Evolutionary conservation across 2,888 invertebrate genomes (phyloP), one percentile per base, ranked within the genome.

Genomic region (Lymantria monacha): DNA sequence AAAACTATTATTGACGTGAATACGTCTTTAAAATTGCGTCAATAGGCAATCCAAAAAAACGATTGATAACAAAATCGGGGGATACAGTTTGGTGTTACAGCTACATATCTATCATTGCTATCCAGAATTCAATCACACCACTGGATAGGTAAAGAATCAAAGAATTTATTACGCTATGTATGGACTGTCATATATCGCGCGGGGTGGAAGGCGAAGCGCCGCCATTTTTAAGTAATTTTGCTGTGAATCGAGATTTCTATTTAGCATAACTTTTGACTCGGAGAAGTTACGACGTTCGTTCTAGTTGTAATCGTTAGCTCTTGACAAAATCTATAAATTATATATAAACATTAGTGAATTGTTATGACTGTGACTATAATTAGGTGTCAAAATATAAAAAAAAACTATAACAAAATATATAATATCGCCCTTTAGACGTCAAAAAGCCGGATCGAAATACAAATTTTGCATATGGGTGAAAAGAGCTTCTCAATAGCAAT

Each of bases 91-190:
- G 42, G 30, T 42, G 42, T 8, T 42, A 22, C 12, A 42, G 42
- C 42, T 43, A 30, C 30, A n/a, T 43, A 43, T 43, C 30, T 43
- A 43, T 37, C 45, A 49, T 9, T n/a, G 12, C 40, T 5, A 40
- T 40, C 40, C 12, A 40, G 13, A 40, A 13, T 40, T 40, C 5
- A 13, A n/a, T 40, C 13, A 13, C 40, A 40, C 45, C 45, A 49
- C 15, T 46, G 31, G 36, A 49, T 49, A 45, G 42, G 45, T 49
- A 46, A 49, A 42, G 15, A 14, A 45, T 49, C 36, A 45, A 49
- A 42, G 45, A 45, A 44, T 49, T 49, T 13, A 14, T 42, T n/a
- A n/a, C n/a, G 46, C 12, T 37, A 36, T 22, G 42, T 50, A 8
- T 42, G 42, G 46, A 50, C 42, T 42, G 37, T 42, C 11, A 46